Evolutionary conservation across 1,140 invertebrate genomes (phyloP).

Genomic region (Drosophila nikananu): DNA sequence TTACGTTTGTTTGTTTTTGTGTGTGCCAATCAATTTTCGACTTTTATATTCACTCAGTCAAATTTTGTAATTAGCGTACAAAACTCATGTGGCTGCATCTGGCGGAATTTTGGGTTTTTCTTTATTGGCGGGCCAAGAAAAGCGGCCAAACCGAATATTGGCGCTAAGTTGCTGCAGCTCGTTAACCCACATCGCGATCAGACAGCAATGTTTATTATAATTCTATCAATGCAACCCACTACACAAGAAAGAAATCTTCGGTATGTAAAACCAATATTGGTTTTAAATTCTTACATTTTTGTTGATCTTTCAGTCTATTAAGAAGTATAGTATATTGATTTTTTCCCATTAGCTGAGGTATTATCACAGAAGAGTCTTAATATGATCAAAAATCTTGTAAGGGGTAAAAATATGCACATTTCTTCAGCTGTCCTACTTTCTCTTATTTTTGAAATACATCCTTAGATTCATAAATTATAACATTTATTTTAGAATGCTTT

Average conservation of each 20-base stretch:
- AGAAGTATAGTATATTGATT: background rate
- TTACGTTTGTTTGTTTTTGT: conserved; percentile 53
- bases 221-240: conserved; percentile 44
- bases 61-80: conserved; percentile 70
- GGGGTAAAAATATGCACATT: background rate
- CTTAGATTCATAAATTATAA: background rate
- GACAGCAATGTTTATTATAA: conserved; percentile 54
- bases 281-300: background rate
- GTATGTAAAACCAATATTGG: background rate
- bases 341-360: no score
- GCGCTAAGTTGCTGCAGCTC: conserved; percentile 69
- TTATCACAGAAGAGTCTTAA: background rate
- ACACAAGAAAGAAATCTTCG: conserved; percentile 10
- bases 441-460: background rate
- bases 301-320: conserved; percentile 3
- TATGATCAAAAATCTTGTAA: background rate
- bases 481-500: no score
- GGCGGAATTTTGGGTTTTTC: conserved; percentile 48
- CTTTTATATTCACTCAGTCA: conserved; percentile 82
- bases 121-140: conserved; percentile 61
- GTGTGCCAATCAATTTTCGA: conserved; percentile 80
- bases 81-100: conserved; percentile 62
- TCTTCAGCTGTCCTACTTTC: background rate
- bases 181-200: conserved; percentile 59
- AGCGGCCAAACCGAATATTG: conserved; percentile 64